Conservation (phyloP, 2,797 vertebrate genomes). For the Coregonus ussuriensis region DNA sequence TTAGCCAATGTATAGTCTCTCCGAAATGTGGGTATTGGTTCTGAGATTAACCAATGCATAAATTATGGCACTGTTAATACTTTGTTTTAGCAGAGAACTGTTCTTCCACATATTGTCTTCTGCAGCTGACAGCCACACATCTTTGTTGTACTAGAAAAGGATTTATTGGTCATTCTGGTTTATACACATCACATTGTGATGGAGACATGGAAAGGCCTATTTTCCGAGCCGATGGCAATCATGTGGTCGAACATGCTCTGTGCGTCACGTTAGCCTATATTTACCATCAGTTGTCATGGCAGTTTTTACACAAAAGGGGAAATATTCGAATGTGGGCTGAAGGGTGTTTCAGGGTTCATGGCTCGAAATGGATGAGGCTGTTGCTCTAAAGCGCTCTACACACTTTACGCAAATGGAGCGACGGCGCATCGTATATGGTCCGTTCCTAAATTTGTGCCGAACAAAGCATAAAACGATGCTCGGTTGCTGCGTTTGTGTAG, state of each 20-base stretch:
- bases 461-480: no score
- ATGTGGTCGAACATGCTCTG: constrained; percentile 1
- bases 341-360: neutral
- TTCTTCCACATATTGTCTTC: neutral
- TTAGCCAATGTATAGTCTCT: neutral
- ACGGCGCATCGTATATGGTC: neutral
- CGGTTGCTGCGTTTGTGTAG: no score
- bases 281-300: neutral
- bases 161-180: neutral
- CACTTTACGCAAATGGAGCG: no score
- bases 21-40: neutral
- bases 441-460: no score
- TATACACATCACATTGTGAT: neutral
- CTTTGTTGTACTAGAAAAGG: neutral
- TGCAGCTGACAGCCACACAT: neutral
- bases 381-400: neutral
- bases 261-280: neutral
- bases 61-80: neutral
- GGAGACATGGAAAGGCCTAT: neutral
- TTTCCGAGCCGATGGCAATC: constrained; percentile 1
- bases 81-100: neutral
- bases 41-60: neutral
- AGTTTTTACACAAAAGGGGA: neutral
- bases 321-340: constrained; percentile 2
- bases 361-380: neutral